Percentiles rank a stretch among this genome's conserved stretches.
phyloP scores from a whole-genome alignment of 2,888 invertebrate genomes.

The Oscheius sp. region DNA sequence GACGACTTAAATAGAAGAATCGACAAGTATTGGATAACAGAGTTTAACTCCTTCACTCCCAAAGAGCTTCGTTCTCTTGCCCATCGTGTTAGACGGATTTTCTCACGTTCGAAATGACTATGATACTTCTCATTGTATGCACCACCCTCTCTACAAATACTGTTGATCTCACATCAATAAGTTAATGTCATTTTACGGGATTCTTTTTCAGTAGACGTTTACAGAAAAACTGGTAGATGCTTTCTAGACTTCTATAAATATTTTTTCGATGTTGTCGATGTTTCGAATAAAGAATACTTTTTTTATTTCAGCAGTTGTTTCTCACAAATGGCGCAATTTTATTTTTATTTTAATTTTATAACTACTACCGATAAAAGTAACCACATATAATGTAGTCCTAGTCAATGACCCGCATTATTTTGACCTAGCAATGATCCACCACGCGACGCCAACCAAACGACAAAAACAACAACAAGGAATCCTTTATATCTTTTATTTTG shows the following conservation, averaged over 20 bases:
- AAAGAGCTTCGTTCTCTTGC: slow-evolving; percentile 5
- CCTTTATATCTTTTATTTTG: too few relatives aligned
- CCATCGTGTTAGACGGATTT: slow-evolving; percentile 3
- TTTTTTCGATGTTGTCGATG: neutral
- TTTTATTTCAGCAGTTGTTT: too few relatives aligned
- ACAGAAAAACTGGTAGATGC: slow-evolving; percentile 20
- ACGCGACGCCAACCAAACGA: too few relatives aligned
- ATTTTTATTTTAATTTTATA: too few relatives aligned
- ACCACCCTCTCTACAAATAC: neutral
- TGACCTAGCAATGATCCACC: too few relatives aligned
- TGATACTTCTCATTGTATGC: neutral
- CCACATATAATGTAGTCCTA: too few relatives aligned
- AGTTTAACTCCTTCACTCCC: slow-evolving; percentile 23
- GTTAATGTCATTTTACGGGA: slow-evolving; percentile 6
- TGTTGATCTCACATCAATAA: neutral
- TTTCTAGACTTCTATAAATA: neutral
- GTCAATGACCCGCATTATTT: too few relatives aligned
- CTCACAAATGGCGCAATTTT: too few relatives aligned
- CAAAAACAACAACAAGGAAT: too few relatives aligned
- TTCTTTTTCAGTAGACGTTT: neutral
- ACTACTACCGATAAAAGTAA: too few relatives aligned
- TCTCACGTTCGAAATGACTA: slow-evolving; percentile 1
- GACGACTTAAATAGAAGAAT: slow-evolving; percentile 9
- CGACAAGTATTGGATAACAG: slow-evolving; percentile 14
- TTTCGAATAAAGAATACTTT: too few relatives aligned